Base-by-base conservation (phyloP, 2,113 vertebrate species). In the Sander vitreus region DNA sequence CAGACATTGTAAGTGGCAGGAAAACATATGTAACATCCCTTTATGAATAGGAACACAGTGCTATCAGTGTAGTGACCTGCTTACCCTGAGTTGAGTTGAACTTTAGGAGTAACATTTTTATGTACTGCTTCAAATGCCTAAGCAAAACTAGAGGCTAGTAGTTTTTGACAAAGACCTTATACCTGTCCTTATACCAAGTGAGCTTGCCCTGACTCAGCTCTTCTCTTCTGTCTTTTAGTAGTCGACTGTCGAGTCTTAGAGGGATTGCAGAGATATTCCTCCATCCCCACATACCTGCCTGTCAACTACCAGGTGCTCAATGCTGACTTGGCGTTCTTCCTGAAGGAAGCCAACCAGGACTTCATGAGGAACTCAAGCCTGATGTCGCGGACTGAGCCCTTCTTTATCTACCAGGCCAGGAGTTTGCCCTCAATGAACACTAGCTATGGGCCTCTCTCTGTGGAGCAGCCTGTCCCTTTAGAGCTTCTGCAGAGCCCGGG, bases 271-370 rank as follows among this genome's bases (percentile, higher is more conserved):
- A 93, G 96, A 59, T 96, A 97, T 71, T 96, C 97, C 58, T 96
- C 97, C 0, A 85, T 94, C 76, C 96, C 97, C 1, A 97, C 97
- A 0, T 99, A 98, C 92, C 96, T 99, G 65, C 98, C 98, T 0
- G 98, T 98, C 91, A 97, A 88, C 90, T 98, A 96, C 86, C 96
- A 91, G 53, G 80, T 99, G 80, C 94, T 96, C 71, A 90, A 95
- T 4, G 91, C 96, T 0, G 97, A 98, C 78, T 94, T 95, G 0
- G 91, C 96, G 0, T 99, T 99, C 90, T 96, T 98, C 89, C 96
- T 99, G n/a, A 97, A 96, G 85, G 97, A 97, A 47, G 91, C 95
- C 88, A 96, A 93, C 85, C 97, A 96, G 92, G 97, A 98, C 85
- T 93, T 95, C 3, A 95, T 96, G 94, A 96, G 95, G 65, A 99